phyloP scores from a whole-genome alignment of 2,113 vertebrate species.

The Antennarius striatus region DNA sequence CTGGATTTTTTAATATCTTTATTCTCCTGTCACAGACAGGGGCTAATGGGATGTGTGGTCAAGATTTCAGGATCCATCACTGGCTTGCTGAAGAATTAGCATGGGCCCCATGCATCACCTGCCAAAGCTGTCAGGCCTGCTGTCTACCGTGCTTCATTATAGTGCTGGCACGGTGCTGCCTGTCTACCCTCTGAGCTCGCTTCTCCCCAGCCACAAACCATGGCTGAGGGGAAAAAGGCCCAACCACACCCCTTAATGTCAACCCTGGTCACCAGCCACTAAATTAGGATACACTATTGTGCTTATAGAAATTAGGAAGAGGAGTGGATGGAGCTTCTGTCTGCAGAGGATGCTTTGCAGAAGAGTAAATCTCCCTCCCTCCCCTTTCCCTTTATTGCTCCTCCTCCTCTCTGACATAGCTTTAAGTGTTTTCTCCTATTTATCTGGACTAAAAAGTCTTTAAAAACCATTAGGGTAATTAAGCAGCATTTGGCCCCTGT shows the following conservation, averaged over 20 bases:
- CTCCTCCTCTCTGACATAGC: constrained; percentile 49
- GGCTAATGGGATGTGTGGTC: constrained; percentile 99
- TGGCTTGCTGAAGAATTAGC: constrained; percentile 92
- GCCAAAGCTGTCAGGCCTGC: constrained; percentile 93
- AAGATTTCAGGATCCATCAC: constrained; percentile 99
- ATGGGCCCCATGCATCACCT: constrained; percentile 93
- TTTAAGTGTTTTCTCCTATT: constrained; percentile 50
- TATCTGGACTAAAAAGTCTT: constrained; percentile 87
- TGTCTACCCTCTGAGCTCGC: constrained; percentile 64
- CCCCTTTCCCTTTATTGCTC: constrained; percentile 65
- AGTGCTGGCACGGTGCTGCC: constrained; percentile 73
- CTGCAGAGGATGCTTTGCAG: constrained; percentile 40
- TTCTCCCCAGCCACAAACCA: constrained; percentile 73
- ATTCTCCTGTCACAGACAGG: constrained; percentile 93
- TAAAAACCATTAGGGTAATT: constrained; percentile 97
- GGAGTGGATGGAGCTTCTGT: constrained; percentile 69
- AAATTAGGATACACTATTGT: constrained; percentile 76
- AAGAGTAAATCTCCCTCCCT: constrained; percentile 47
- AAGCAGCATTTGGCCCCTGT: constrained; percentile 88
- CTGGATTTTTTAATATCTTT: constrained; percentile 84
- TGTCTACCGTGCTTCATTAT: constrained; percentile 89
- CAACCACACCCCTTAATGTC: constrained; percentile 86
- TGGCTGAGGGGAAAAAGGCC: constrained; percentile 66
- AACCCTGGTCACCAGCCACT: constrained; percentile 74
- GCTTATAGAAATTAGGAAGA: constrained; percentile 83